Evolutionary conservation across 1,140 invertebrate genomes (phyloP), one percentile per base, ranked within the genome.

Genomic region (Neelides sp.): DNA sequence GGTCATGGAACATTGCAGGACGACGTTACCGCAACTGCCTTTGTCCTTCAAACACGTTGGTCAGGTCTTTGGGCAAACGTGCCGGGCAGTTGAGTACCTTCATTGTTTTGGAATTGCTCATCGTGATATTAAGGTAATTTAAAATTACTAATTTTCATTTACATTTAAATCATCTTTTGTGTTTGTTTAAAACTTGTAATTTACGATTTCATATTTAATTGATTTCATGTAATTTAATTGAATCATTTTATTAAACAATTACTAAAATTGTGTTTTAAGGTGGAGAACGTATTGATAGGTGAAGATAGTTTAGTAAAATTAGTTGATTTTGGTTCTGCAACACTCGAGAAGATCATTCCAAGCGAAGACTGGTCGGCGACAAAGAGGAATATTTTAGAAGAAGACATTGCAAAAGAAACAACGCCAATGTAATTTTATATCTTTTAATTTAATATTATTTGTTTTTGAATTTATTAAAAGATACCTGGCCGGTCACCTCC

Each of bases 241-340:
- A 34, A n/a, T 5, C 35, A 32, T 22, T 20, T 44, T n/a, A 28
- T 35, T 36, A 17, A 17, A 48, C 28, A 20, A 20, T 48, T 39
- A 30, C 2, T 30, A 46, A n/a, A 17, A 39, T 20, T 43, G 30
- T 48, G 39, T 41, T 54, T 62, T 39, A 59, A 77, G 73, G 69
- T 80, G 48, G 78, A 79, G 67, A 89, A 85, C 65, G 65, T 84
- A 36, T 67, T 93, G 8, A 74, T 96, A 24, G 80, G 82, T 55
- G 67, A 69, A 51, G 76, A 85, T 63, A 88, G 90, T 54, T 75
- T 77, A 57, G 79, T 98, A 30, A 98, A 98, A 70, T 69, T 99
- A 40, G 98, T 96, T 73, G 96, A 99, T 72, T 98, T 99, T 78
- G 96, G 96, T 1, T 97, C 92, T 62, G 82, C 91, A 1, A 95